Evolutionary conservation across 2,888 invertebrate species (phyloP), one percentile per base, ranked within the genome.

Genomic region (Gonocerus acuteangulatus): DNA sequence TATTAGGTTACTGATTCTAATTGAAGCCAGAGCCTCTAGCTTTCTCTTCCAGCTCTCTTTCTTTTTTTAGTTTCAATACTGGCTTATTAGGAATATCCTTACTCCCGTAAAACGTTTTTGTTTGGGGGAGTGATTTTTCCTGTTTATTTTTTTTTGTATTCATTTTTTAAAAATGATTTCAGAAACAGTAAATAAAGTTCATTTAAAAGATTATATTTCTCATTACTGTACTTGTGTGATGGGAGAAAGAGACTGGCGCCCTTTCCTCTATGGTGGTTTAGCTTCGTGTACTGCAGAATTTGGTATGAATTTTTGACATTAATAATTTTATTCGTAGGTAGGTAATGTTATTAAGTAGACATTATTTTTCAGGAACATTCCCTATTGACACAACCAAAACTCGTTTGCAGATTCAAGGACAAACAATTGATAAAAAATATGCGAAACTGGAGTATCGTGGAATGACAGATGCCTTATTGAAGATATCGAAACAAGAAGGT

Each of bases 351-450:
- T 45, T 19, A 36, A n/a, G n/a, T 13, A 6, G 1, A 21, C 6
- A n/a, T 18, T 18, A 4, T 48, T 21, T 48, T 56, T 13, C 70
- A 90, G 94, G 94, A 68, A 95, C 95, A 42, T 95, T 95, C 78
- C 95, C 95, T n/a, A 88, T 95, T 69, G 95, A 95, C 75, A 91
- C 93, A 27, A 89, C 94, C 19, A 95, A 95, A 78, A 95, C 94
- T 16, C 82, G 95, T 68, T 81, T 95, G 19, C 95, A 95, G 78
- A 83, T 95, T 71, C 95, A 95, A 76, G 95, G 95, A 1, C 95
- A 95, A 76, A 86, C 82, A 72, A 81, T 87, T 65, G 89, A 89
- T 74, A 79, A 82, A 68, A 82, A 82, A 63, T 82, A 86, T 80
- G 81, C 87, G 56, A 78, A 82, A 70, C 76, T 90, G 22, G 84